Evolutionary conservation across 1,140 invertebrate genomes (phyloP), one percentile per base, ranked within the genome.

Genomic region (Maconellicoccus hirsutus): DNA sequence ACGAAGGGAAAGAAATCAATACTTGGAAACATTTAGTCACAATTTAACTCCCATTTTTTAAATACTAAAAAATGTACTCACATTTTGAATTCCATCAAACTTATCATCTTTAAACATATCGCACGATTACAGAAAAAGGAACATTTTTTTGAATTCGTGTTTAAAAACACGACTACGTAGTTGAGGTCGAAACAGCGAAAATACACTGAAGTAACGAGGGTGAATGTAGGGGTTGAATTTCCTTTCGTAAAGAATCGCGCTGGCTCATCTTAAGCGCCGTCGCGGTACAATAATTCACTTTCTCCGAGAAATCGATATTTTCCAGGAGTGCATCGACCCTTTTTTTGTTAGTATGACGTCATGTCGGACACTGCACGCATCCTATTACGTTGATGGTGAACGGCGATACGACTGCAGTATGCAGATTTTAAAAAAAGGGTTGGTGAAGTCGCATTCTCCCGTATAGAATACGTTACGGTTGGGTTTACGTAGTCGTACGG

Each of bases 271-370:
- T 66, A 66, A 66, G 61, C 61, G 21, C 61, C 61, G 61, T 66
- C 61, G 61, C 61, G 61, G 25, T 66, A 26, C 61, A 66, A 16
- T 19, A 66, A 66, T 23, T 66, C 61, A 23, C 21, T 23, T 26
- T 66, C 25, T 66, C 21, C 22, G 22, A 25, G 10, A 2, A 66
- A 66, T 66, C 61, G 21, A 66, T 66, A 66, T 6, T 66, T 66
- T 66, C 25, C 25, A 66, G 25, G 25, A 66, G 61, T 66, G 22
- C 61, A 66, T 66, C 61, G 61, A 66, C 61, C 61, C 61, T 66
- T 22, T 33, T 33, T 33, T 12, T 12, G 6, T 52, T 52, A 52
- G 42, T 23, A 66, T 66, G 61, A 66, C 61, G 61, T 66, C 21
- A 66, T 66, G 61, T 26, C 25, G 61, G 61, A 25, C 61, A 26